Evolutionary conservation across 2,797 vertebrate genomes (phyloP).

Genomic region (Sciaenops ocellatus): DNA sequence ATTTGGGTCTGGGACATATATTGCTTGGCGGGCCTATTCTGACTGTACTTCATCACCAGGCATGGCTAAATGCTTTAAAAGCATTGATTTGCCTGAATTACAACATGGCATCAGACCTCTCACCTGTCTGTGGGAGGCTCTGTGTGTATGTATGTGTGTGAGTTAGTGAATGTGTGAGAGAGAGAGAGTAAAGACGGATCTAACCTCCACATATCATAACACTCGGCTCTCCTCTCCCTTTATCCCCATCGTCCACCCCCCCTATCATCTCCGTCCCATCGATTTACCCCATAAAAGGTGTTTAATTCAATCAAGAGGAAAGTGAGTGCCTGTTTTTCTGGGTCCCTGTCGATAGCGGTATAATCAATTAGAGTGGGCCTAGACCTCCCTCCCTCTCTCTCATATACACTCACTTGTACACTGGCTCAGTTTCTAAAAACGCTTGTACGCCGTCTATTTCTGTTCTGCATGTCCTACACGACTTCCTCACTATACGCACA

Average conservation of each 20-base stretch:
- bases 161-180: slow-evolving; percentile 20
- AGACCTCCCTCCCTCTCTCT: slow-evolving; percentile 45
- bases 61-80: slow-evolving; percentile 96
- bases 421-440: slow-evolving; percentile 56
- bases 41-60: slow-evolving; percentile 95
- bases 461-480: slow-evolving; percentile 2
- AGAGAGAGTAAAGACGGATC: slow-evolving; percentile 88
- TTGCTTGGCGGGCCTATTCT: slow-evolving; percentile 92
- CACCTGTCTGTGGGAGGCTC: slow-evolving; percentile 65
- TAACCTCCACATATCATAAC: slow-evolving; percentile 88
- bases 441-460: slow-evolving; percentile 44
- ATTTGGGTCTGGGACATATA: slow-evolving; percentile 88
- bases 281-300: slow-evolving; percentile 96
- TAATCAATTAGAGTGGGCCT: slow-evolving; percentile 94
- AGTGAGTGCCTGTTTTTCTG: slow-evolving; percentile 96
- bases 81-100: slow-evolving; percentile 97
- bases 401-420: slow-evolving; percentile 24
- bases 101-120: slow-evolving; percentile 86
- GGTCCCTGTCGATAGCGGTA: slow-evolving; percentile 94
- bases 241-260: slow-evolving; percentile 60
- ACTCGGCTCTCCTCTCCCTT: slow-evolving; percentile 68
- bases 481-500: slow-evolving; percentile 27
- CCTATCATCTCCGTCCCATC: slow-evolving; percentile 90
- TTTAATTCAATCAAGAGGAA: slow-evolving; percentile 98
- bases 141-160: slow-evolving; percentile 33